These are phyloP conservation scores for Capreolus pygargus DNA, from an alignment of 2,113 vertebrate species.

Conservation along the genomic window DNA sequence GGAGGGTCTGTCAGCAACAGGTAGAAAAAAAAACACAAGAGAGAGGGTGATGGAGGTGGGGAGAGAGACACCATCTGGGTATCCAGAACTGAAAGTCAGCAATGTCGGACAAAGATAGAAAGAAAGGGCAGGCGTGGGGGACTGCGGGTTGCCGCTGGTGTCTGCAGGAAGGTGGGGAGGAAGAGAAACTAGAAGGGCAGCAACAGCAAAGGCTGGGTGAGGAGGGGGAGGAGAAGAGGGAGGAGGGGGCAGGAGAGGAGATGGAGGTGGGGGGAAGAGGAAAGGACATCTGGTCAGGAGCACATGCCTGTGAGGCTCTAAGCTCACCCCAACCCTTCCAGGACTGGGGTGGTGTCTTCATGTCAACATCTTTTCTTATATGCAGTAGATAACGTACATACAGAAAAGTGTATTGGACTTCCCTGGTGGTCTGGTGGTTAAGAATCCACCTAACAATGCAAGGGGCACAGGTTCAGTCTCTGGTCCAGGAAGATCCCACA, in stretches of 20 bases:
- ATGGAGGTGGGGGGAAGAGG: background rate
- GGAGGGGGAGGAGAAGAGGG: background rate
- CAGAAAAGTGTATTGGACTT: background rate
- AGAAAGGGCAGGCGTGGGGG: background rate
- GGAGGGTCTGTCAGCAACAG: background rate
- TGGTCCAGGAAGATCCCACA: background rate
- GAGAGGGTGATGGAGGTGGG: background rate
- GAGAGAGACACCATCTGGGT: slow-evolving; percentile 28
- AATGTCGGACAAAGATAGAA: slow-evolving; percentile 50
- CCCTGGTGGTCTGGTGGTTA: background rate
- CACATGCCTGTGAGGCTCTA: background rate
- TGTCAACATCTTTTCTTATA: background rate
- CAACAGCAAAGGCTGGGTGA: background rate
- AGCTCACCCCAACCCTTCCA: background rate
- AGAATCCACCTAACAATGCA: background rate
- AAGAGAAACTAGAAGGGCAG: slow-evolving; percentile 62
- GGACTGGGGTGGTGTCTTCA: background rate
- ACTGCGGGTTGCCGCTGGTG: background rate
- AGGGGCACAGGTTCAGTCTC: background rate
- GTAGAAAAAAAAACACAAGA: background rate
- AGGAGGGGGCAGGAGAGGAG: background rate
- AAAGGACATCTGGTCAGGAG: background rate
- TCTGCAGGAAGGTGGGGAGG: slow-evolving; percentile 42
- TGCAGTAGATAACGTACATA: background rate
- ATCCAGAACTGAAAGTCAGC: slow-evolving; percentile 66